Base-by-base conservation (phyloP, 2,797 vertebrate genomes). In the Chaetodon trifasciatus region DNA sequence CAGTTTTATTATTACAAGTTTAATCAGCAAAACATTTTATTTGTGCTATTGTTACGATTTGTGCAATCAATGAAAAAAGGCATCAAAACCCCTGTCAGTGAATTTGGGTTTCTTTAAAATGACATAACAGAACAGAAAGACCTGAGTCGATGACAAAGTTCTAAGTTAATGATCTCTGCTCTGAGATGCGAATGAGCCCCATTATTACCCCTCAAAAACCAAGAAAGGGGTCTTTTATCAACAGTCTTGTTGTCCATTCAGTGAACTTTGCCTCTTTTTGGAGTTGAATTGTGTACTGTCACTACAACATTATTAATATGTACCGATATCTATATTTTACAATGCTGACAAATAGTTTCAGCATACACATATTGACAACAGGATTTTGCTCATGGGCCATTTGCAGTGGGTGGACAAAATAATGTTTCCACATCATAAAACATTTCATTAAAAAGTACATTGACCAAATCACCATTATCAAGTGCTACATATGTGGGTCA, bases 321-420 rank as follows among this genome's bases (percentile, higher is more conserved):
- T 72, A n/a, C 28, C 4, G 21, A 28, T 76, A 64, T 28, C 35
- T 62, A 39, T 61, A 12, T 55, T n/a, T 61, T 69, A 79, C 44
- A 83, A 24, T 58, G 19, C 58, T 71, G 62, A 72, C 57, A 79
- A 63, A 62, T 61, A 50, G 2, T 68, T 46, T 57, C 28, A 73
- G 13, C 56, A 62, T 37, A 64, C 47, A 78, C 32, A 76, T 11
- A 63, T 56, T 39, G 42, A 70, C n/a, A 74, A 50, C 42, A 52
- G 11, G 32, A 32, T 44, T 79, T 81, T 64, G 3, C 55, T 77
- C 52, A 78, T 66, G n/a, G 46, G 47, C 5, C 23, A 52, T 44
- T 55, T 72, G 24, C 46, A 79, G 19, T 6, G 12, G 46, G 12
- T 35, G 39, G 49, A 79, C 62, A 70, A 74, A 81, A 78, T 66